A percentile compares a stretch with the other conserved stretches of the same genome.
These are phyloP conservation scores for Zaprionus ornatus DNA, from an alignment of 1,140 invertebrate species.

Conservation along the genomic window DNA sequence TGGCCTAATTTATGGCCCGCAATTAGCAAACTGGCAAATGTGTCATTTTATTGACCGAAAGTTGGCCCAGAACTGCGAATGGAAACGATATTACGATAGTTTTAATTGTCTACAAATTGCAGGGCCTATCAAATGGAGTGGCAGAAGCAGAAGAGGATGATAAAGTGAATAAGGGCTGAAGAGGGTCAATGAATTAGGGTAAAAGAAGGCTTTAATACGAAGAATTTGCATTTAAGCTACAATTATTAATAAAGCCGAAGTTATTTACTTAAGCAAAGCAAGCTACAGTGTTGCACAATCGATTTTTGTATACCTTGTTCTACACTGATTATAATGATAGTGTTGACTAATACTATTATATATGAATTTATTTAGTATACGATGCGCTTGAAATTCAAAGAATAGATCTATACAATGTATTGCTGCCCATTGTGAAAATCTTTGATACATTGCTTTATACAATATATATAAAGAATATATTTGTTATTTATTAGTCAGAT, in stretches of 20 bases:
- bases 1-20: conserved; percentile 68
- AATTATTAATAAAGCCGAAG: neutral
- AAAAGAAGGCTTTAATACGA: neutral
- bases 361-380: neutral
- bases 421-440: too few species aligned
- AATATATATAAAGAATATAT: too few species aligned
- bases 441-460: too few species aligned
- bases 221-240: neutral
- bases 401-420: too few species aligned
- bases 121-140: neutral
- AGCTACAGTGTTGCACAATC: too few species aligned
- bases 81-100: conserved; percentile 36
- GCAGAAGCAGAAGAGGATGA: neutral
- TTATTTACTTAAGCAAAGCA: neutral
- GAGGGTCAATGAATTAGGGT: neutral
- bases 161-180: neutral
- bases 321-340: too few species aligned
- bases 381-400: neutral
- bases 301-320: too few species aligned
- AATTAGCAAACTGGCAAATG: conserved; percentile 78
- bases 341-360: too few species aligned
- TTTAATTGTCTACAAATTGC: conserved; percentile 29
- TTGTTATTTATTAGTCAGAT: too few species aligned
- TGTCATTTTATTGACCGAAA: conserved; percentile 66
- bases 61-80: conserved; percentile 44